These are phyloP conservation scores for Ciona savignyi DNA, from an alignment of 23 tunicate species.

Conservation along the genomic window DNA sequence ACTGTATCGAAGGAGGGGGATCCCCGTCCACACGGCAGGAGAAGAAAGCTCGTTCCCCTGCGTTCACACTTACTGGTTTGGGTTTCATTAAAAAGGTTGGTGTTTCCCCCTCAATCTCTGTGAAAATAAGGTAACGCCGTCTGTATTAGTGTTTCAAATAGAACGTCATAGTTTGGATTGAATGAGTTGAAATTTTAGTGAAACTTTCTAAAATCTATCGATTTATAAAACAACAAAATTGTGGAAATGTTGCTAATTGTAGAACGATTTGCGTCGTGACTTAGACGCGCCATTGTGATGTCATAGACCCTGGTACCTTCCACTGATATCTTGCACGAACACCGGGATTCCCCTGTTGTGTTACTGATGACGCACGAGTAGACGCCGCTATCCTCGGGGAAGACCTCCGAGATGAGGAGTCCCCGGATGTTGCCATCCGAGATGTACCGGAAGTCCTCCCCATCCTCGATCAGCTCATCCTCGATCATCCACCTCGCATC, in stretches of 20 bases:
- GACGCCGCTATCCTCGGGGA: conserved; percentile 74
- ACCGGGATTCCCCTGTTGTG: conserved; percentile 39
- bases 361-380: conserved; percentile 64
- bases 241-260: no score
- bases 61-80: conserved; percentile 57
- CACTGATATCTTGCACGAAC: conserved; percentile 44
- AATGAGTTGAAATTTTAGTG: no score
- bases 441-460: conserved; percentile 56
- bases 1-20: conserved; percentile 55
- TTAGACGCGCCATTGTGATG: no score
- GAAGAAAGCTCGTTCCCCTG: conserved; percentile 61
- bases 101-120: conserved; percentile 84
- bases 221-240: no score
- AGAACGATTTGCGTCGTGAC: no score
- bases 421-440: conserved; percentile 34
- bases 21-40: conserved; percentile 88
- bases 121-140: conserved; percentile 4
- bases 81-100: conserved; percentile 77
- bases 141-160: no score
- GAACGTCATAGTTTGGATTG: no score
- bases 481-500: conserved; percentile 55
- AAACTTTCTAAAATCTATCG: no score
- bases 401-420: conserved; percentile 56
- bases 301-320: conserved; percentile 37
- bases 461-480: conserved; percentile 40